phyloP scores from a whole-genome alignment of 2,113 vertebrate species.

The Cepphus grylle region DNA sequence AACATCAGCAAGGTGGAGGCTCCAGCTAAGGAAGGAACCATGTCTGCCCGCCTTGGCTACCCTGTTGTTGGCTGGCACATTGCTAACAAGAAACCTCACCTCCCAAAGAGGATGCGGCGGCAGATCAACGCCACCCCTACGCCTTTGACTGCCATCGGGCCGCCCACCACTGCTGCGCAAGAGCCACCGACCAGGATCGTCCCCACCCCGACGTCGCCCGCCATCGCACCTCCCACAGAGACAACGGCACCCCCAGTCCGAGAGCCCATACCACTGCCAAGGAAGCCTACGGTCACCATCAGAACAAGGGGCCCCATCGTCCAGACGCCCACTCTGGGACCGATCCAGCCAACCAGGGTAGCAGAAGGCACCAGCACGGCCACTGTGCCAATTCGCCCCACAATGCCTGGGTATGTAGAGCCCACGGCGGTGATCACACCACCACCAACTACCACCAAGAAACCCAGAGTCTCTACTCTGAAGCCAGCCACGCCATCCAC shows the following conservation, averaged over 20 bases:
- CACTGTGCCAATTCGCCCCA: constrained; percentile 82
- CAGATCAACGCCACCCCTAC: constrained; percentile 94
- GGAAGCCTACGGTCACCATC: constrained; percentile 88
- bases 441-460: constrained; percentile 85
- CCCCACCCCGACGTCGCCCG: constrained; percentile 89
- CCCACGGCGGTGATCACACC: constrained; percentile 84
- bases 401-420: constrained; percentile 83
- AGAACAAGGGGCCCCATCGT: constrained; percentile 87
- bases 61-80: constrained; percentile 98
- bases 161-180: constrained; percentile 82
- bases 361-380: constrained; percentile 80
- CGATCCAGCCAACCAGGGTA: constrained; percentile 88
- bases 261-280: constrained; percentile 86
- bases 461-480: constrained; percentile 77
- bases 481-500: constrained; percentile 77
- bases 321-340: constrained; percentile 88
- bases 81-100: constrained; percentile 92
- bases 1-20: constrained; percentile 88
- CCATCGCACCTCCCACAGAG: constrained; percentile 88
- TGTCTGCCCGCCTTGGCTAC: constrained; percentile 90
- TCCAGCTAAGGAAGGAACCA: constrained; percentile 90
- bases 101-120: constrained; percentile 86
- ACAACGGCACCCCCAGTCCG: constrained; percentile 83
- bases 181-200: constrained; percentile 88
- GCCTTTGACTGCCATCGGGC: constrained; percentile 85